Conservation (phyloP, 2,888 invertebrate species). For the Aporophyla lueneburgensis region DNA sequence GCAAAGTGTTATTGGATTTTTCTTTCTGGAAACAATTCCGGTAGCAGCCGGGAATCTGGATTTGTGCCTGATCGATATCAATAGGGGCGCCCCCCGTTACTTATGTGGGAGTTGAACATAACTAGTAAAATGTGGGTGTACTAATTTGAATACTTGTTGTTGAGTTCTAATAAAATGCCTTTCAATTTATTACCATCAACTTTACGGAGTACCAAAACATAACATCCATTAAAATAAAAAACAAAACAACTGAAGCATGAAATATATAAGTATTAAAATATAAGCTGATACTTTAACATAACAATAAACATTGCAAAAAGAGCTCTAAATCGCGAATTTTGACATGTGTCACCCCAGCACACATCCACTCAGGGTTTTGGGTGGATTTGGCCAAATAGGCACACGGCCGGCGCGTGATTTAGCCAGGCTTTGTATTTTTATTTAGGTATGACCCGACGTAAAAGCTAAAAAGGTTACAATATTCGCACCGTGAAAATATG, state of each 20-base stretch:
- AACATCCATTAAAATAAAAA: background rate
- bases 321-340: slow-evolving; percentile 73
- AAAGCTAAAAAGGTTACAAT: slow-evolving; percentile 60
- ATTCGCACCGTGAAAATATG: slow-evolving; percentile 50
- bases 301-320: slow-evolving; percentile 56
- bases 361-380: slow-evolving; percentile 73
- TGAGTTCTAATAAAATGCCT: background rate
- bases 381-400: slow-evolving; percentile 72
- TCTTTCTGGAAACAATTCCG: too few species aligned
- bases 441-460: slow-evolving; percentile 61
- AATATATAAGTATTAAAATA: slow-evolving; percentile 32
- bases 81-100: too few species aligned
- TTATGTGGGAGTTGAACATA: too few species aligned
- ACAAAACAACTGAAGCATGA: slow-evolving; percentile 18
- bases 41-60: too few species aligned
- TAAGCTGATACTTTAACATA: slow-evolving; percentile 44
- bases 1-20: too few species aligned
- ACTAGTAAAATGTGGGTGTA: too few species aligned
- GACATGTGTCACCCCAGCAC: slow-evolving; percentile 76
- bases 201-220: background rate
- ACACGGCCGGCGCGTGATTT: slow-evolving; percentile 66
- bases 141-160: background rate
- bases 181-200: background rate
- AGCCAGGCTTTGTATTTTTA: slow-evolving; percentile 73
- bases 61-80: too few species aligned